Percentiles rank a stretch among this genome's conserved stretches.
Evolutionary conservation across 1,140 invertebrate genomes (phyloP).

Genomic region (Cydia splendana): DNA sequence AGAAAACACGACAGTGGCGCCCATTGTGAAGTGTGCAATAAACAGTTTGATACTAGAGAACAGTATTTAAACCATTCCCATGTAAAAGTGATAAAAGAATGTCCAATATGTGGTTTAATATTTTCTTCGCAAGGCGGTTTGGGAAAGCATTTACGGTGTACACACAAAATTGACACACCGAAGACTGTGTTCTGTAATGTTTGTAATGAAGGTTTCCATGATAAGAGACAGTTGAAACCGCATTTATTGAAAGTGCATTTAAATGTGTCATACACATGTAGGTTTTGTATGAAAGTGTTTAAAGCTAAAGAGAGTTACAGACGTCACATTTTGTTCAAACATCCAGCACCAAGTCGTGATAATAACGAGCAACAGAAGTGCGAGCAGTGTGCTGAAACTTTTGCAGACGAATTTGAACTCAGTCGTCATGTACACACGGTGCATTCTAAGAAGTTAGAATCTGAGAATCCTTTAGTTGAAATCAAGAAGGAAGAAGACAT

Average conservation of each 20-base stretch:
- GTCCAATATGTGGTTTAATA: constrained; percentile 66
- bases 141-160: constrained; percentile 66
- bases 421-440: constrained; percentile 60
- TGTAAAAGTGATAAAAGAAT: constrained; percentile 61
- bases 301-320: constrained; percentile 71
- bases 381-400: constrained; percentile 58
- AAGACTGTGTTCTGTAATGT: constrained; percentile 65
- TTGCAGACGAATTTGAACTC: constrained; percentile 65
- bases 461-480: constrained; percentile 35
- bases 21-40: constrained; percentile 66
- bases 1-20: constrained; percentile 68
- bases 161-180: constrained; percentile 64
- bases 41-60: constrained; percentile 66
- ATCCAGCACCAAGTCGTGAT: constrained; percentile 44
- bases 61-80: constrained; percentile 66
- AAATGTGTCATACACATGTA: constrained; percentile 68
- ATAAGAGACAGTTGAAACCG: constrained; percentile 65
- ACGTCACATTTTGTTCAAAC: constrained; percentile 64
- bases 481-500: constrained; percentile 64
- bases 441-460: constrained; percentile 43
- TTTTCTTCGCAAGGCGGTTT: constrained; percentile 66
- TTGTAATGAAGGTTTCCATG: constrained; percentile 68
- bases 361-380: constrained; percentile 55
- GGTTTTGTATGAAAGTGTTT: constrained; percentile 64
- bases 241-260: constrained; percentile 71